Evolutionary conservation across 2,888 invertebrate genomes (phyloP).

Genomic region (Drosophila recens): DNA sequence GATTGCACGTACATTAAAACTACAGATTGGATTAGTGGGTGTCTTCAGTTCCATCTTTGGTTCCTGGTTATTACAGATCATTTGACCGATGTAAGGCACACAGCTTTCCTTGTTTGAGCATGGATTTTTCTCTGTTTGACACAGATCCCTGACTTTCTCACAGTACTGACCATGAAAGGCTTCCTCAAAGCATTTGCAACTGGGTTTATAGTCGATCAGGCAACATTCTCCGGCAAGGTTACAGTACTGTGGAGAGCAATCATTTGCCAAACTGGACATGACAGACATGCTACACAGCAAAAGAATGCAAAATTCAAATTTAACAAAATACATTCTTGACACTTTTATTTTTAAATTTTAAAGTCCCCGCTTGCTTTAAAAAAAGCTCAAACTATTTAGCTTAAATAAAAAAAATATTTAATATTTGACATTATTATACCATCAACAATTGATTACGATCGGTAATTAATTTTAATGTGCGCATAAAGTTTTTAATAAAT

Average conservation of each 20-base stretch:
- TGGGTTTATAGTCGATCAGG: slow-evolving; percentile 18
- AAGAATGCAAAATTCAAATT: background rate
- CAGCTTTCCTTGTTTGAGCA: slow-evolving; percentile 25
- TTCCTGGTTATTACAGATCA: slow-evolving; percentile 16
- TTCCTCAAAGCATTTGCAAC: slow-evolving; percentile 39
- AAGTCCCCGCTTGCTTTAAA: background rate
- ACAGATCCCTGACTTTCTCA: slow-evolving; percentile 41
- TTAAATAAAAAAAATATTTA: background rate
- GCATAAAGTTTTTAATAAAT: too few relatives aligned
- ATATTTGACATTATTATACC: background rate
- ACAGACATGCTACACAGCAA: background rate
- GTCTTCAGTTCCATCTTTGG: background rate
- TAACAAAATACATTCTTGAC: background rate
- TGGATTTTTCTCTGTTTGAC: slow-evolving; percentile 12
- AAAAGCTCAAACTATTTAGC: background rate
- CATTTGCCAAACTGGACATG: background rate
- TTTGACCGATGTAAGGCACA: slow-evolving; percentile 39
- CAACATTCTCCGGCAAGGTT: slow-evolving; percentile 45
- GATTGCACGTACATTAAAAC: slow-evolving; percentile 25
- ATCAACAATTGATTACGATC: background rate
- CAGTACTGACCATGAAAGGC: slow-evolving; percentile 45
- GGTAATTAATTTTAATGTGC: too few relatives aligned
- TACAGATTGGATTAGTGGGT: slow-evolving; percentile 30
- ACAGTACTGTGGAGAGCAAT: slow-evolving; percentile 46
- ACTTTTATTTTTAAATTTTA: background rate